Percentiles rank a stretch among this genome's conserved stretches.
Evolutionary conservation across 2,888 invertebrate genomes (phyloP).

Genomic region (Pseudococcus viburni): DNA sequence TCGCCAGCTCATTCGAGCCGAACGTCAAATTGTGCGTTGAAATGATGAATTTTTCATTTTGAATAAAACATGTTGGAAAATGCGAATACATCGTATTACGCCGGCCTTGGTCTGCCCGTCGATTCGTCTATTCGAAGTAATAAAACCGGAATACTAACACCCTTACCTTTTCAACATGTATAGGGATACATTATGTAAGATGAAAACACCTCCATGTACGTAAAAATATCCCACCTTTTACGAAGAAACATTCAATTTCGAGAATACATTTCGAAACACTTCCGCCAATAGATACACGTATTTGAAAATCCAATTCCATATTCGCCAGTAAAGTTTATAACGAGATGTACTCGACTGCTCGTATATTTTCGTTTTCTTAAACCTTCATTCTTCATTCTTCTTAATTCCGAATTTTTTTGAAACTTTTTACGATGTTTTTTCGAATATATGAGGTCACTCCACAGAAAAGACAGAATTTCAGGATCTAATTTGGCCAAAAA

Average conservation of each 20-base stretch:
- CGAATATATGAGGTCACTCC: too few relatives aligned
- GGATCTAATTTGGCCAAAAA: too few relatives aligned
- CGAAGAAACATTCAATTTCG: background rate
- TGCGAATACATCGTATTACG: background rate
- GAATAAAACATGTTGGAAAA: background rate
- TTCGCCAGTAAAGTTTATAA: background rate
- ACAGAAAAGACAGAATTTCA: too few relatives aligned
- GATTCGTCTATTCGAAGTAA: background rate
- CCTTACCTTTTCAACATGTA: constrained; percentile 5
- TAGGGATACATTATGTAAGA: background rate
- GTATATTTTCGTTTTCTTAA: too few relatives aligned
- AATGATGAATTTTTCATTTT: constrained; percentile 39
- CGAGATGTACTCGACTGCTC: background rate
- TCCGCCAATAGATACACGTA: background rate
- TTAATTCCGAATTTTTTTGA: too few relatives aligned
- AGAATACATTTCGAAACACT: constrained; percentile 1
- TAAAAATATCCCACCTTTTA: background rate
- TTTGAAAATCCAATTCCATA: constrained; percentile 19
- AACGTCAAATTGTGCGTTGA: background rate
- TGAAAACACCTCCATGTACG: background rate
- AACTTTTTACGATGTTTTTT: too few relatives aligned
- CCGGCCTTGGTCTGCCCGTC: background rate
- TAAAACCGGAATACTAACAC: background rate
- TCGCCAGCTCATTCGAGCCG: background rate
- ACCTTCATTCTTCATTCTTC: too few relatives aligned